Base-by-base conservation (phyloP, 2,888 invertebrate species). In the Colletes collaris region DNA sequence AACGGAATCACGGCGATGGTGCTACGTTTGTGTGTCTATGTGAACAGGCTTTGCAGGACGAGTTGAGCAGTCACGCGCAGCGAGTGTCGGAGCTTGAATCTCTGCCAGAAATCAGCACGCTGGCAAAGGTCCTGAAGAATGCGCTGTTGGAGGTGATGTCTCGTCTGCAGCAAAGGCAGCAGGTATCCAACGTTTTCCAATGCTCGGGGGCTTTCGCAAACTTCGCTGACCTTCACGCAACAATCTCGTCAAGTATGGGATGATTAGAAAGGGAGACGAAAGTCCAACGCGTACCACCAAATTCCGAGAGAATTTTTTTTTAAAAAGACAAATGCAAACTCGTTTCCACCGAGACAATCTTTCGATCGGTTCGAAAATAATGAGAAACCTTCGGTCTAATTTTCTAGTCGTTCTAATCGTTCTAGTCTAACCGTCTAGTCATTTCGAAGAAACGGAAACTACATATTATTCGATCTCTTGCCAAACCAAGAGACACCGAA, bases 151-250 rank as follows among this genome's bases (percentile, higher is more conserved):
- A 92, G 55, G 85, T 91, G 79, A 81, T 88, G 62, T 86, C 82
- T 70, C 89, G 88, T 66, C 85, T 93, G 72, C 86, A 86, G 82
- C 86, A 89, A 86, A 90, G 89, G 91, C 92, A 92, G 91, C 91
- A 93, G 93, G 93, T 93, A 93, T 87, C 89, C 89, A 83, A 87
- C 87, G 86, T 86, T 90, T 91, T 88, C 90, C 88, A 91, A 87
- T 91, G 89, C 87, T 87, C 90, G 78, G 90, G 89, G 87, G 87
- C 89, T 90, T 90, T 88, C 83, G 87, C 88, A 88, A 88, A 90
- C 82, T 86, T 86, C 82, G 83, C 87, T 87, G 86, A 85, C 87
- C 87, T 83, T 85, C 89, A 87, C 81, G 85, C 89, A 79, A 86
- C 87, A 87, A 89, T 92, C 75, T 90, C 91, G 91, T 90, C 89